These are phyloP conservation scores for Petrolisthes manimaculis DNA, from an alignment of 2,888 invertebrate species.

Conservation along the genomic window DNA sequence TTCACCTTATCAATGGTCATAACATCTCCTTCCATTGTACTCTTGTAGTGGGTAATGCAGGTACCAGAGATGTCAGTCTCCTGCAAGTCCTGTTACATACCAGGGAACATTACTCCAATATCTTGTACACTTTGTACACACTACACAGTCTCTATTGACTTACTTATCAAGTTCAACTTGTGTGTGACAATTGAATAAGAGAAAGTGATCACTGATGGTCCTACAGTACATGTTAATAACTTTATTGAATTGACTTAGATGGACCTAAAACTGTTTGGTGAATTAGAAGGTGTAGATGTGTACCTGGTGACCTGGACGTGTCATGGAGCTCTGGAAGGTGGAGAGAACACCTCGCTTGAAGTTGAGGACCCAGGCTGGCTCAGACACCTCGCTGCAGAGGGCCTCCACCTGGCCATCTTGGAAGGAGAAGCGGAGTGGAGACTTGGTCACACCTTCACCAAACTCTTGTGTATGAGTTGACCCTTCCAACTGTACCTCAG, in stretches of 20 bases:
- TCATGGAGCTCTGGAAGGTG: conserved; percentile 72
- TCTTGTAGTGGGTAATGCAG: conserved; percentile 69
- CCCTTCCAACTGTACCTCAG: conserved; percentile 52
- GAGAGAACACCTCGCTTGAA: conserved; percentile 74
- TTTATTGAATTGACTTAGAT: too few relatives aligned
- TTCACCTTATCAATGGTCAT: conserved; percentile 68
- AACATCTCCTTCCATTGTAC: conserved; percentile 66
- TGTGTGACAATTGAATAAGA: too few relatives aligned
- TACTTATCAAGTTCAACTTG: too few relatives aligned
- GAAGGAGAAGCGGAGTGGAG: conserved; percentile 69
- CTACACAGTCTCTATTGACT: too few relatives aligned
- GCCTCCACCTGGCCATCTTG: conserved; percentile 72
- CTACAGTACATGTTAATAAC: too few relatives aligned
- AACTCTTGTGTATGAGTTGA: conserved; percentile 51
- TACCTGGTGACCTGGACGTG: conserved; percentile 51
- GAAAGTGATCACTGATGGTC: too few relatives aligned
- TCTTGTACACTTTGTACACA: too few relatives aligned
- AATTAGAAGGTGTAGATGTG: background rate
- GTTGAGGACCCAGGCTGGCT: conserved; percentile 72
- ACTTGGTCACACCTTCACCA: conserved; percentile 40
- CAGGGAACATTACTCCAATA: too few relatives aligned
- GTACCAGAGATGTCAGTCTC: conserved; percentile 70
- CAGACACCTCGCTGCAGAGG: conserved; percentile 71
- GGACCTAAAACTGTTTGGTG: too few relatives aligned
- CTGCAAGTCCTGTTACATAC: conserved; percentile 34